Base-by-base conservation (phyloP, 2,888 invertebrate genomes). In the Tipula confusa region DNA sequence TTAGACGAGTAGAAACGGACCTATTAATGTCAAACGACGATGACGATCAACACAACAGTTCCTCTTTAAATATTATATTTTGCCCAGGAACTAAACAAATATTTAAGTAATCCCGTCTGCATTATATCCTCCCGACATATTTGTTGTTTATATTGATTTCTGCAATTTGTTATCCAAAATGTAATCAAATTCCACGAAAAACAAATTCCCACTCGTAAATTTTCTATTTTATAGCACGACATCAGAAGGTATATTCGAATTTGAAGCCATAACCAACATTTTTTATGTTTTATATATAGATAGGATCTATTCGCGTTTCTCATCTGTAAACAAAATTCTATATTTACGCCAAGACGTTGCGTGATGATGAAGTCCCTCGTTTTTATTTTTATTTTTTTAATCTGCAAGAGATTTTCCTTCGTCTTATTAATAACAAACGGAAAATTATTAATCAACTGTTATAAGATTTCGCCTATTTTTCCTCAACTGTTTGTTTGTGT, bases 401-500 rank as follows among this genome's bases (percentile, higher is more conserved):
- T 38, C 38, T 38, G 1, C 1, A 13, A 38, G 13, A 3, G 38
- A 13, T 38, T 38, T 38, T 64, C 1, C 18, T 64, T 64, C 64
- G 18, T 4, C 64, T 13, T 64, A 15, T 48, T 64, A 64, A 24
- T 64, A 24, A 64, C 24, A n/a, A 64, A 64, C 64, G 9, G 24
- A 24, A 64, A 64, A 64, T 64, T 64, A 64, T 64, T 64, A 64
- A 64, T 64, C 64, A 64, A 64, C 24, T 24, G 64, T 64, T 64
- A 64, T 24, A 64, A 64, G 24, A 64, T n/a, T 24, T 64, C 24
- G 64, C 24, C 64, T 64, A 9, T 64, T 64, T 33, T 33, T n/a
- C n/a, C 1, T 64, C 64, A 2, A 7, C 24, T 33, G 33, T 6
- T 9, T 33, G 33, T n/a, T n/a, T n/a, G n/a, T n/a, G 24, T 15